phyloP scores from a whole-genome alignment of 2,888 invertebrate species.

The Corbicula japonica region DNA sequence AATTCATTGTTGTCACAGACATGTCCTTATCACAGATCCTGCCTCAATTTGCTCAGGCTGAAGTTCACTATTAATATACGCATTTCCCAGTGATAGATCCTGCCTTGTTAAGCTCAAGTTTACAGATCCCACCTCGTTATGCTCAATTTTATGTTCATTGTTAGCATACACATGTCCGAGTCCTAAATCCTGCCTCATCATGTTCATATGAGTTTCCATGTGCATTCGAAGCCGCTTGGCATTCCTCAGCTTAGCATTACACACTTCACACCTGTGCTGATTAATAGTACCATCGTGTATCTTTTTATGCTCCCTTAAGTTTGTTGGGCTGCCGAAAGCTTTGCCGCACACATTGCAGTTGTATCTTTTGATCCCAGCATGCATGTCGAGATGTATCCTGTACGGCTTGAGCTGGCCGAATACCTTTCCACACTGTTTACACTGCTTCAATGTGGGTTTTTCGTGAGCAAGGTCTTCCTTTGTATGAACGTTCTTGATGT shows the following conservation, averaged over 20 bases:
- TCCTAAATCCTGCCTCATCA: too few relatives aligned
- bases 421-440: constrained; percentile 21
- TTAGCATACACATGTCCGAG: too few relatives aligned
- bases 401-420: constrained; percentile 4
- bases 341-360: constrained; percentile 11
- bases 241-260: background rate
- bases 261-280: background rate
- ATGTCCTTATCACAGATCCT: too few relatives aligned
- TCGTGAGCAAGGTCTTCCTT: constrained; percentile 14
- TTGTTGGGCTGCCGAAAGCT: constrained; percentile 19
- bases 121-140: too few relatives aligned
- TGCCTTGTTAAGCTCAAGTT: too few relatives aligned
- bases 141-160: too few relatives aligned
- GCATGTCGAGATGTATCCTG: constrained; percentile 21
- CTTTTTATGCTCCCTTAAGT: constrained; percentile 15
- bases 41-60: too few relatives aligned
- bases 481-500: constrained; percentile 20
- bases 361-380: constrained; percentile 20
- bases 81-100: too few relatives aligned
- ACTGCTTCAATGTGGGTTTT: constrained; percentile 11
- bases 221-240: background rate
- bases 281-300: constrained; percentile 11
- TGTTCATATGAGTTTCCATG: too few relatives aligned
- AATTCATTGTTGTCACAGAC: too few relatives aligned
- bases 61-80: too few relatives aligned